Percentiles rank a stretch among this genome's conserved stretches.
Conservation (phyloP, 2,888 invertebrate genomes). For the Agonopterix alstromeriana region DNA sequence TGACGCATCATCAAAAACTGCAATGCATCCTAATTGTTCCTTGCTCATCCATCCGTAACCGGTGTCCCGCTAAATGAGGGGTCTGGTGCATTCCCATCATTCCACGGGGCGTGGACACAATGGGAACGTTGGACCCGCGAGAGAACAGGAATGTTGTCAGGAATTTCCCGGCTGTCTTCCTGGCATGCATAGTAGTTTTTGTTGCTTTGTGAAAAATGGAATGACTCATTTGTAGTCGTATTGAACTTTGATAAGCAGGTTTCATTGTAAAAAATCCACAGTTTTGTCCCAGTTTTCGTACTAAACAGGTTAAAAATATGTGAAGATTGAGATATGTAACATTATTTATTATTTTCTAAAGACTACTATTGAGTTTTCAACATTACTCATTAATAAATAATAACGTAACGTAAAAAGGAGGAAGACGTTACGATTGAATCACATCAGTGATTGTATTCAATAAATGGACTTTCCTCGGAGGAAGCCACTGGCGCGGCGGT, state of each 20-base stretch:
- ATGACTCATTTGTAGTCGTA: no score
- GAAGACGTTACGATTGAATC: constrained; percentile 26
- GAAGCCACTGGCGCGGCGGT: constrained; percentile 46
- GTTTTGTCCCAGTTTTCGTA: no score
- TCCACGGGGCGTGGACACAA: constrained; percentile 39
- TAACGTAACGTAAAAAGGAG: neutral
- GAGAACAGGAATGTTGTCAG: constrained; percentile 49
- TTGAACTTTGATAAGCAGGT: no score
- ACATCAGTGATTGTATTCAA: constrained; percentile 39
- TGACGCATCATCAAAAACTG: constrained; percentile 27
- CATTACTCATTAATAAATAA: no score
- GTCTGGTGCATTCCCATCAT: constrained; percentile 43
- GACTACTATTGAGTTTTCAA: no score
- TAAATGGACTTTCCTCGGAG: constrained; percentile 63
- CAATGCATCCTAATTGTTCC: constrained; percentile 11
- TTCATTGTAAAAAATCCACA: no score
- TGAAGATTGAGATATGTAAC: no score
- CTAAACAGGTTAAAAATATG: no score
- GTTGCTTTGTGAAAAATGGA: neutral
- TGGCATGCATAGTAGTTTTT: constrained; percentile 14
- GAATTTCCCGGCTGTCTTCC: constrained; percentile 44
- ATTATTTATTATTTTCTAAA: no score
- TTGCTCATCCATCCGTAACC: constrained; percentile 25
- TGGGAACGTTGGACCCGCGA: constrained; percentile 42
- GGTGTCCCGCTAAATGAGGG: constrained; percentile 38